Evolutionary conservation across 1,140 invertebrate species (phyloP), one percentile per base, ranked within the genome.

Genomic region (Megathymus violae): DNA sequence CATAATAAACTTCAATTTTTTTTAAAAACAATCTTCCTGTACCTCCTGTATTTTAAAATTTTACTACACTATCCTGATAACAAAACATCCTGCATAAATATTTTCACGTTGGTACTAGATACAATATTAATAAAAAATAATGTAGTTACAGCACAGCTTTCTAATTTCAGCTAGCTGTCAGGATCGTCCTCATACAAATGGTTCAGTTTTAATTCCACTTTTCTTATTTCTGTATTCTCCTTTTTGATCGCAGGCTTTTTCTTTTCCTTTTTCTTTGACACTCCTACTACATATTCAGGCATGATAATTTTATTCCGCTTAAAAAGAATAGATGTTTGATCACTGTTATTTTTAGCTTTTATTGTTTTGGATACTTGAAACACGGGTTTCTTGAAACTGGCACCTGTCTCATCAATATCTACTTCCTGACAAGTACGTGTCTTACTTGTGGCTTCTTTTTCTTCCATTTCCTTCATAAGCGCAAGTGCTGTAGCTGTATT

Each of bases 241-340:
- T 51, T 74, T 70, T 80, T 67, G 31, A 69, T 63, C 69, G 75
- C 43, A 22, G 71, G 86, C 54, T 82, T 81, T 77, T 89, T 92
- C 66, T 75, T 86, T 48, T 72, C 64, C 72, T 91, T 93, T 73
- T 94, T 93, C 63, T 92, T 86, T 74, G 92, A 93, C 19, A 93
- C 87, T n/a, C 96, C 96, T 61, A 97, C 93, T n/a, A 95, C 92
- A 92, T 96, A 96, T 78, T 96, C 95, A 1, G 96, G 95, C 94
- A 96, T 95, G 1, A 96, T 89, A 27, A 96, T 59, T 84, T 95
- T 96, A 61, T 93, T 94, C 59, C 92, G 93, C 74, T 92, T 93
- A 64, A 95, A 94, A 50, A 91, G 78, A 6, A 93, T 79, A 73
- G 92, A 93, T 11, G 92, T 76, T 16, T 91, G 76, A 31, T 89